Conservation (phyloP, 2,888 invertebrate genomes). For the Bugula neritina region DNA sequence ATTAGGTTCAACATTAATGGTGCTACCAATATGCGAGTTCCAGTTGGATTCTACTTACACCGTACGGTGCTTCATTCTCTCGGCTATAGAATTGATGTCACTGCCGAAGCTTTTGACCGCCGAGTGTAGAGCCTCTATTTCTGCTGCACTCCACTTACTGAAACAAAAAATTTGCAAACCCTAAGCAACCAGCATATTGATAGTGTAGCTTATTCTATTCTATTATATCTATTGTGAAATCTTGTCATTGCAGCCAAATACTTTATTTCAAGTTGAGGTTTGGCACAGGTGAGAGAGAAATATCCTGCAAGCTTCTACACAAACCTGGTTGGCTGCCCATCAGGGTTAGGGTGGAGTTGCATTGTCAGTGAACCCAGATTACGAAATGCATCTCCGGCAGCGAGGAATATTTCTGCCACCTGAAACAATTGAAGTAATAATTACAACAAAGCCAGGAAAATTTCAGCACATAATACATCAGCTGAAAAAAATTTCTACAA, state of each 20-base stretch:
- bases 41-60: constrained; percentile 22
- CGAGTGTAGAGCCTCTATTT: constrained; percentile 1
- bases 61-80: constrained; percentile 2
- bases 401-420: constrained; percentile 18
- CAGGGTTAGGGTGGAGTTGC: constrained; percentile 18
- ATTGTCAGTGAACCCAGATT: constrained; percentile 7
- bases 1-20: no score
- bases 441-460: no score
- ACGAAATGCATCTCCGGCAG: neutral
- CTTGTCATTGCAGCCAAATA: no score
- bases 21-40: no score
- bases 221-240: no score
- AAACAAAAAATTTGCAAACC: neutral
- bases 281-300: no score
- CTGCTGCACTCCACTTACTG: constrained; percentile 16
- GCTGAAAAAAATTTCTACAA: no score
- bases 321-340: neutral
- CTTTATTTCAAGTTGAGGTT: no score
- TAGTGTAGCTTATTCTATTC: no score
- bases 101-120: neutral
- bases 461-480: no score
- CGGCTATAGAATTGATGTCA: neutral
- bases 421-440: neutral
- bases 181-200: no score
- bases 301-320: no score